Conservation (phyloP, 2,113 vertebrate genomes). For the Dipodomys merriami region DNA sequence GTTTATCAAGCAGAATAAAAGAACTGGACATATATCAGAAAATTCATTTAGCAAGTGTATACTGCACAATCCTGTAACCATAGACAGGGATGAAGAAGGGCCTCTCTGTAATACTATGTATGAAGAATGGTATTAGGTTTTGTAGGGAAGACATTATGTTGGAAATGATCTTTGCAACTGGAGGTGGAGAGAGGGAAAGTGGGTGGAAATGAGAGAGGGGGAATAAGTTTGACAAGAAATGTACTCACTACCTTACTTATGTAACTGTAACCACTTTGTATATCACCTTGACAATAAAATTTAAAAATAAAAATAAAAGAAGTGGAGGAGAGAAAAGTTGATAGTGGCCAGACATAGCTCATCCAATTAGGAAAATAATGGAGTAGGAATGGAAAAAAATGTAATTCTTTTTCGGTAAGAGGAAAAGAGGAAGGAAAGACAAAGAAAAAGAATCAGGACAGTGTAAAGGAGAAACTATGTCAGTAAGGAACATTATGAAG, state of each 20-base stretch:
- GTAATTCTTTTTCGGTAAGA: not conserved
- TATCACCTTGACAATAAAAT: too few relatives aligned
- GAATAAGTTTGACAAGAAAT: too few relatives aligned
- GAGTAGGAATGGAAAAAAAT: slow-evolving; percentile 2
- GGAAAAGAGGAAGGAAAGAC: not conserved
- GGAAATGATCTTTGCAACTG: too few relatives aligned
- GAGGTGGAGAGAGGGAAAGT: too few relatives aligned
- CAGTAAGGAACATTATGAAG: slow-evolving; percentile 22
- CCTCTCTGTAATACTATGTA: not conserved
- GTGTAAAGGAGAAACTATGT: not conserved
- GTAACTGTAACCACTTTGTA: too few relatives aligned
- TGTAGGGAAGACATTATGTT: not conserved
- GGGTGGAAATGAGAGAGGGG: too few relatives aligned
- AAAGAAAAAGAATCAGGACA: not conserved
- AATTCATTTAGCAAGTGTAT: not conserved
- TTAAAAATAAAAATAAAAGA: not conserved
- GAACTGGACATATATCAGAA: not conserved
- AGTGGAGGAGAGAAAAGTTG: not conserved
- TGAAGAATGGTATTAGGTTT: slow-evolving; percentile 21
- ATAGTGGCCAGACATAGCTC: slow-evolving; percentile 1
- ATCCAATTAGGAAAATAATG: slow-evolving; percentile 1
- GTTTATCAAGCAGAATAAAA: not conserved
- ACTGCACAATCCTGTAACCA: not conserved
- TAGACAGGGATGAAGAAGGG: not conserved
- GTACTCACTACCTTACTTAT: too few relatives aligned